Evolutionary conservation across 1,140 invertebrate genomes (phyloP).

Genomic region (Drosophila bocqueti): DNA sequence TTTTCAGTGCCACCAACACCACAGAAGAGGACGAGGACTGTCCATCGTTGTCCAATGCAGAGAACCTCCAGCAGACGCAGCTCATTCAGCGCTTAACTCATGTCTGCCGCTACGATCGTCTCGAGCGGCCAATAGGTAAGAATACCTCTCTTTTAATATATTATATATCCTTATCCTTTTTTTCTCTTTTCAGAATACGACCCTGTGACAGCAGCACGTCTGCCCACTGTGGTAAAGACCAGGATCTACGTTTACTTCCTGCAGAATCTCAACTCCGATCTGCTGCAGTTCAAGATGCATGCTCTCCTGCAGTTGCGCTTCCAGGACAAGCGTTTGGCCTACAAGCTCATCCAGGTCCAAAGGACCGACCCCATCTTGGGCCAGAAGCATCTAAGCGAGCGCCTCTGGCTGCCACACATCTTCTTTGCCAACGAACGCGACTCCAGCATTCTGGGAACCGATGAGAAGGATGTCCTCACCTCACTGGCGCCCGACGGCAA

Average conservation of each 20-base stretch:
- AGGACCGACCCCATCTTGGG: slow-evolving; percentile 88
- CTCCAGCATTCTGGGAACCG: slow-evolving; percentile 88
- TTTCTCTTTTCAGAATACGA: slow-evolving; percentile 50
- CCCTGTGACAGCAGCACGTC: slow-evolving; percentile 60
- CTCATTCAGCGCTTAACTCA: slow-evolving; percentile 78
- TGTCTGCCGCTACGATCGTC: slow-evolving; percentile 79
- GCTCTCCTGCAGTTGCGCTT: slow-evolving; percentile 92
- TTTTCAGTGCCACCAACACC: slow-evolving; percentile 45
- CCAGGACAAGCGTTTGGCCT: slow-evolving; percentile 89
- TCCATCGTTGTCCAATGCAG: slow-evolving; percentile 64
- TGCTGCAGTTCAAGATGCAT: slow-evolving; percentile 93
- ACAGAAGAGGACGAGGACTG: slow-evolving; percentile 65
- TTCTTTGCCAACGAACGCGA: slow-evolving; percentile 93
- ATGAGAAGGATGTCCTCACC: slow-evolving; percentile 91
- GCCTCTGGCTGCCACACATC: slow-evolving; percentile 92
- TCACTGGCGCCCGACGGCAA: slow-evolving; percentile 91
- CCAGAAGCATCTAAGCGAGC: slow-evolving; percentile 88
- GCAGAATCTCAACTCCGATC: slow-evolving; percentile 91
- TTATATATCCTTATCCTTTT: not conserved
- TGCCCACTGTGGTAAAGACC: slow-evolving; percentile 88
- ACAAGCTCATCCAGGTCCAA: slow-evolving; percentile 86
- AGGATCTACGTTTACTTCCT: slow-evolving; percentile 91
- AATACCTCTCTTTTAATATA: no score
- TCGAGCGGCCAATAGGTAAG: slow-evolving; percentile 73
- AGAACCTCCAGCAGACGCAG: slow-evolving; percentile 70